Evolutionary conservation across 2,888 invertebrate species (phyloP).

Genomic region (Stenchaetothrips biformis): DNA sequence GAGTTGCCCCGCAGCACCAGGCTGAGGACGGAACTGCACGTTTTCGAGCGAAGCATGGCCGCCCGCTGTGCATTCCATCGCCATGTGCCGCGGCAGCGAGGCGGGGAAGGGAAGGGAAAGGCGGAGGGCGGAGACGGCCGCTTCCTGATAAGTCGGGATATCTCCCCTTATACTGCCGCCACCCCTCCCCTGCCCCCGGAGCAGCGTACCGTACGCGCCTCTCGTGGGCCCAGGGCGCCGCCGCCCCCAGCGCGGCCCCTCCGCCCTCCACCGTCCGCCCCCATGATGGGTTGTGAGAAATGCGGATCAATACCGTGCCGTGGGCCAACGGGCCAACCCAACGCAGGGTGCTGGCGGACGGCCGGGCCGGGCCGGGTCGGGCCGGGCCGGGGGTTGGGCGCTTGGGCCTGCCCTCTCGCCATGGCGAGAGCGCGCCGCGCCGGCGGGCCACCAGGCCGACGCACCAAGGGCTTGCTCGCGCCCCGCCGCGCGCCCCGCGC

Average conservation of each 20-base stretch:
- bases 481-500: no score
- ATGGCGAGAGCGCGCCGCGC: no score
- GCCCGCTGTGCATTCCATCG: not conserved
- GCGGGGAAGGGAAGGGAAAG: not conserved
- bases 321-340: no score
- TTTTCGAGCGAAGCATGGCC: no score
- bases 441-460: no score
- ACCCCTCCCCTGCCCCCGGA: not conserved
- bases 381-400: no score
- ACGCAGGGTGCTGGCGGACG: no score
- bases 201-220: not conserved
- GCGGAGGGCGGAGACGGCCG: not conserved
- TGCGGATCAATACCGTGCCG: not conserved
- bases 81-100: not conserved
- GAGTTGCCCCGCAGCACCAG: no score
- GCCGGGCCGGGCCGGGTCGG: no score
- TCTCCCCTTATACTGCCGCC: conserved; percentile 5
- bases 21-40: no score
- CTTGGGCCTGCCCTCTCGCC: no score
- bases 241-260: not conserved
- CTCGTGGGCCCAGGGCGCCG: not conserved
- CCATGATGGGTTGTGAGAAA: conserved; percentile 24
- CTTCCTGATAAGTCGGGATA: conserved; percentile 24
- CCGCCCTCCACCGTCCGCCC: not conserved
- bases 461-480: no score